Percentiles rank a stretch among this genome's conserved stretches.
phyloP scores from a whole-genome alignment of 2,113 vertebrate species.

The Xyliphius kryptos region DNA sequence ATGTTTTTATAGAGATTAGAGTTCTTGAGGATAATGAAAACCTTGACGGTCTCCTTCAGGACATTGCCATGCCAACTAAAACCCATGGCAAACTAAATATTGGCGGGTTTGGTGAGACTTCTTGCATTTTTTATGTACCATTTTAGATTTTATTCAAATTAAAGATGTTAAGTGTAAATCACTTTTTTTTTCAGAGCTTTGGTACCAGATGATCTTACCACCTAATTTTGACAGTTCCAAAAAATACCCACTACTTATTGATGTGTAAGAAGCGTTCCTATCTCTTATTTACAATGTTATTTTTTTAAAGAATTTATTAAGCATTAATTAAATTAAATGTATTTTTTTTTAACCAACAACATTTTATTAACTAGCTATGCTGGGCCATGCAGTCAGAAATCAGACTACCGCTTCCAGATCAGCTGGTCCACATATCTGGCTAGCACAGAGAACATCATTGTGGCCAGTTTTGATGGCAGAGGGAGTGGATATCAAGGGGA shows the following conservation, averaged over 20 bases:
- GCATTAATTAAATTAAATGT: too few relatives aligned
- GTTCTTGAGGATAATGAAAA: constrained; percentile 74
- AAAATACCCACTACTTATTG: constrained; percentile 90
- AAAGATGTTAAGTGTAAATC: not conserved
- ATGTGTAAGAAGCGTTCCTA: constrained; percentile 74
- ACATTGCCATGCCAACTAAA: constrained; percentile 79
- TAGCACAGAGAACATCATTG: constrained; percentile 86
- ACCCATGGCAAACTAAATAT: constrained; percentile 51
- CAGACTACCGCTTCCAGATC: constrained; percentile 65
- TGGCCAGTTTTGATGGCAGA: constrained; percentile 93
- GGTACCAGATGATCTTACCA: constrained; percentile 91
- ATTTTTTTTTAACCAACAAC: too few relatives aligned
- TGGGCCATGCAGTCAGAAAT: constrained; percentile 92
- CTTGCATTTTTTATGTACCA: not conserved
- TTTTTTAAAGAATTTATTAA: too few relatives aligned
- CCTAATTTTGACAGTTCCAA: constrained; percentile 81
- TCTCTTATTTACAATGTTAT: not conserved
- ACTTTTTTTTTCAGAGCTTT: constrained; percentile 67
- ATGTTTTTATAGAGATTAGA: constrained; percentile 57
- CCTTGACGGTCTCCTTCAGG: constrained; percentile 59
- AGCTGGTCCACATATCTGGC: constrained; percentile 90
- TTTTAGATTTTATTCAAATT: not conserved
- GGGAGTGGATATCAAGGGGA: constrained; percentile 97
- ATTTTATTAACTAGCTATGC: constrained; percentile 69
- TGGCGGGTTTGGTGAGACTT: constrained; percentile 65